phyloP scores from a whole-genome alignment of 2,113 vertebrate genomes.

The Phalacrocorax aristotelis region DNA sequence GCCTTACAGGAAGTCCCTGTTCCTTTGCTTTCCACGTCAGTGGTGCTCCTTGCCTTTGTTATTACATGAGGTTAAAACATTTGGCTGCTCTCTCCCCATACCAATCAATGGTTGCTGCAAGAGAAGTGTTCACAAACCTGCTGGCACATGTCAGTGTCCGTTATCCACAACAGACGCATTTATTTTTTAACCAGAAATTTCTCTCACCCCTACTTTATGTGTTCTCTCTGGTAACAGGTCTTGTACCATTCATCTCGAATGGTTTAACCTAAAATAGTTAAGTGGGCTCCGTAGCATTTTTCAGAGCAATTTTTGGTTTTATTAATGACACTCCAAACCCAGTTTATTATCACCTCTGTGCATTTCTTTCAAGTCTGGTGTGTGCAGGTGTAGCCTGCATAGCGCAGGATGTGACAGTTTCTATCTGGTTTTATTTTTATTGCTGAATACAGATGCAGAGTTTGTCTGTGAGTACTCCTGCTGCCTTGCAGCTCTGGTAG shows the following conservation, averaged over 20 bases:
- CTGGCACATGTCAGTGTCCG: neutral
- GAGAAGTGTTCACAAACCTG: neutral
- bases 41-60: neutral
- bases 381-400: constrained; percentile 25
- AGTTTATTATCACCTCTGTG: constrained; percentile 14
- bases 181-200: neutral
- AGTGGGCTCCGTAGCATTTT: neutral
- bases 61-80: neutral
- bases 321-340: constrained; percentile 21
- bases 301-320: neutral
- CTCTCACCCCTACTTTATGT: neutral
- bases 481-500: constrained; percentile 10
- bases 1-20: neutral
- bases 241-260: neutral
- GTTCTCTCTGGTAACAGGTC: neutral
- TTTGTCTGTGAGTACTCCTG: neutral
- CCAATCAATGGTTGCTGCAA: neutral
- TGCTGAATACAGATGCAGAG: constrained; percentile 35
- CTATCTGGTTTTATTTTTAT: constrained; percentile 55
- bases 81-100: neutral
- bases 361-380: constrained; percentile 49
- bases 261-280: neutral
- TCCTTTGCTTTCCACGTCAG: neutral
- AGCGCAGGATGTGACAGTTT: constrained; percentile 50
- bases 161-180: neutral